Conservation (phyloP, 2,888 invertebrate genomes). For the Itoplectis maculator region DNA sequence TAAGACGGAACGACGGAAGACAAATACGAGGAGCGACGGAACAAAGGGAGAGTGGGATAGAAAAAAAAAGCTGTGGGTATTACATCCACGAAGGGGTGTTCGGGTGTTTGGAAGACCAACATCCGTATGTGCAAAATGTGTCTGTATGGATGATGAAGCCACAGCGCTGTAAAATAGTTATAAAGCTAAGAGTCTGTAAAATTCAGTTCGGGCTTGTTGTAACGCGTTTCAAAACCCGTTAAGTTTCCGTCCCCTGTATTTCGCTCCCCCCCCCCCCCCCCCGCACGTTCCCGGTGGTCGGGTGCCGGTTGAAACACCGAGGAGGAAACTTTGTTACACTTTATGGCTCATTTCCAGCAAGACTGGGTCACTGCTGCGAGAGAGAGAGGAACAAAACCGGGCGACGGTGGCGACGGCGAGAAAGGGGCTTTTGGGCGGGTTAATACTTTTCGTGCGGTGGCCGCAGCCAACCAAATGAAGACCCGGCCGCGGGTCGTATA, state of each 20-base stretch:
- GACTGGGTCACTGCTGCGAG: conserved; percentile 53
- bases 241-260: conserved; percentile 45
- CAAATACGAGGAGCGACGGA: not conserved
- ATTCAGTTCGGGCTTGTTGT: conserved; percentile 49
- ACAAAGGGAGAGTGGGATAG: too few species aligned
- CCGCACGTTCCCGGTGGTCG: conserved; percentile 32
- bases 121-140: too few species aligned
- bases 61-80: conserved; percentile 6
- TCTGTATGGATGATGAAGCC: conserved; percentile 9
- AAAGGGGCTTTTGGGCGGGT: conserved; percentile 20
- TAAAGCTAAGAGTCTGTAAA: conserved; percentile 63
- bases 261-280: not conserved
- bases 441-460: conserved; percentile 58
- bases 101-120: not conserved
- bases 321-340: conserved; percentile 64
- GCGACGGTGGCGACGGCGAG: not conserved
- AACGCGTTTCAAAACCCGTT: conserved; percentile 39
- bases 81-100: not conserved
- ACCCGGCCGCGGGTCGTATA: conserved; percentile 44
- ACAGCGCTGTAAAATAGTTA: conserved; percentile 57
- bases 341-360: conserved; percentile 67
- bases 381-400: conserved; percentile 34
- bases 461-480: conserved; percentile 59
- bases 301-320: conserved; percentile 36
- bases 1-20: conserved; percentile 34